Conservation (phyloP, 2,113 vertebrate species). For the Sisor rabdophorus region DNA sequence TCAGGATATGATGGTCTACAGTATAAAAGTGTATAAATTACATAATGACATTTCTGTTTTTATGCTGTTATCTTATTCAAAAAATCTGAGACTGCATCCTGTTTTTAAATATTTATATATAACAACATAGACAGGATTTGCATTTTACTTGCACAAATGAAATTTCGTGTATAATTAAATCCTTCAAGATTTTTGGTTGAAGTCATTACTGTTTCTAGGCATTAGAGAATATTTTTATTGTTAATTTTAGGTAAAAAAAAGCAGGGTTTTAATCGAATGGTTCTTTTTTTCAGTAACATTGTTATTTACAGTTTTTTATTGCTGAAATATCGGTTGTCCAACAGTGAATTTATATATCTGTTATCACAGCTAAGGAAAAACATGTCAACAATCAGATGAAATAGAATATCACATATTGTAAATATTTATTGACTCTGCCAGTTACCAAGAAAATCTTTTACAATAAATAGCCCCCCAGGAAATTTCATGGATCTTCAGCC, state of each 20-base stretch:
- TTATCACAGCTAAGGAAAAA: not conserved
- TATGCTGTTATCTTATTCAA: no score
- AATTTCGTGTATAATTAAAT: not conserved
- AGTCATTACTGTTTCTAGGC: not conserved
- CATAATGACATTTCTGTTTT: not conserved
- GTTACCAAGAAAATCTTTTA: not conserved
- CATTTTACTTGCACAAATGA: slow-evolving; percentile 6
- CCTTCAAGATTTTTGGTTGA: not conserved
- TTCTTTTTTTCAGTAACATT: not conserved
- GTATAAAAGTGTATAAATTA: not conserved
- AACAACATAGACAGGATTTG: not conserved
- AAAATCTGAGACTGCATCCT: no score
- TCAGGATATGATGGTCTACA: not conserved
- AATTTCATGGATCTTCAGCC: not conserved
- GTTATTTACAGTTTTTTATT: not conserved
- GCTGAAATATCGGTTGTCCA: not conserved
- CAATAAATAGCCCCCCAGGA: not conserved
- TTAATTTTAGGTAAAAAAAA: not conserved
- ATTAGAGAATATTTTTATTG: not conserved
- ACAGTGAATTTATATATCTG: not conserved
- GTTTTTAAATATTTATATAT: not conserved
- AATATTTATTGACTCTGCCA: no score
- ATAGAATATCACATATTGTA: no score
- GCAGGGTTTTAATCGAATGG: not conserved
- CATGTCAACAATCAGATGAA: no score